Evolutionary conservation across 2,113 vertebrate species (phyloP), one percentile per base, ranked within the genome.

Genomic region (Stictonetta naevosa): DNA sequence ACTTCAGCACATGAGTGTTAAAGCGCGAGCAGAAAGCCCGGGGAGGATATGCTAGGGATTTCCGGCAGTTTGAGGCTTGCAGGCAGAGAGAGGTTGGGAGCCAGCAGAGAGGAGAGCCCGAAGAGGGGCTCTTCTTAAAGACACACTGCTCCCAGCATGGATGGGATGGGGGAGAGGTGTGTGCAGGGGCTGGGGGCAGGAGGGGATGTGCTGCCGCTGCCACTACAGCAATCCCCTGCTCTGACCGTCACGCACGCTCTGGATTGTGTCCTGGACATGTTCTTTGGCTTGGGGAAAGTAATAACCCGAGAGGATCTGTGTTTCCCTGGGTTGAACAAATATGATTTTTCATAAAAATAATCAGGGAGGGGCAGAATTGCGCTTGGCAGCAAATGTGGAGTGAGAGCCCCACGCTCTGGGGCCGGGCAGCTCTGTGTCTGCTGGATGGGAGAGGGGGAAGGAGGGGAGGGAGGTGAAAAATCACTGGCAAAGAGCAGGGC

Each of bases 31-130:
- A 86, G 59, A 73, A 64, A 95, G 62, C 53, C 82, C 5, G 5
- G 68, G 50, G 48, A 94, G 90, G 88, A 86, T 92, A 53, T 79
- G 34, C 19, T 31, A 81, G 71, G 79, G 74, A 53, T 88, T 92
- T 75, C 88, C 34, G 31, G 56, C 64, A 44, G 82, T 64, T 69
- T 42, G 78, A 88, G 56, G 63, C 78, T 90, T 63, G 67, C 33
- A 38, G 59, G 82, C 29, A 82, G 77, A 79, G 33, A 33, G 0
- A 22, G 46, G 20, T 8, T 83, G 48, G 77, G 89, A 79, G 67
- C 71, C 71, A 91, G 66, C n/a, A 13, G 0, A 0, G 81, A 71
- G 55, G 13, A 74, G 36, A 55, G 33, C 11, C 34, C 42, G 36
- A 23, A 7, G 19, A 77, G 74, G 50, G 38, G 13, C 63, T 91